Conservation (phyloP, 2,888 invertebrate genomes). For the Drosophila gaucha region DNA sequence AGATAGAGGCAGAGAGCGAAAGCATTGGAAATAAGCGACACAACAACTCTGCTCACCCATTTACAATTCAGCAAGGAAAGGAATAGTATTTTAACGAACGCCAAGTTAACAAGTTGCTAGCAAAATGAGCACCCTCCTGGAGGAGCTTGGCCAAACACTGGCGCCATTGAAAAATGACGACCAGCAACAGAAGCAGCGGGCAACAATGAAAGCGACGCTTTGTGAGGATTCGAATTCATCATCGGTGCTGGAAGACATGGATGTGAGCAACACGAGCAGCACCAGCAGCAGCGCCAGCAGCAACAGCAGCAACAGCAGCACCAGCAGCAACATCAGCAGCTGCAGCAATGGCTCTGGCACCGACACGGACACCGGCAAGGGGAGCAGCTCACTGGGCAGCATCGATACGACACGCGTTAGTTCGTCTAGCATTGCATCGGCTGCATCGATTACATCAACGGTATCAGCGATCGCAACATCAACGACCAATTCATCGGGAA, state of each 20-base stretch:
- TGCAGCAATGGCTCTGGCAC: constrained; percentile 56
- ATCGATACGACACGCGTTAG: constrained; percentile 63
- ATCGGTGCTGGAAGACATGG: constrained; percentile 58
- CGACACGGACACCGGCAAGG: constrained; percentile 66
- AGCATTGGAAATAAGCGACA: neutral
- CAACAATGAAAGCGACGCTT: constrained; percentile 31
- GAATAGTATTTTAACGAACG: constrained; percentile 7
- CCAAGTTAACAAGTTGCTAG: constrained; percentile 15
- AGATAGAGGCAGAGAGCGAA: neutral
- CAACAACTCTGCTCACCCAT: constrained; percentile 25
- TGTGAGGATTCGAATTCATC: constrained; percentile 58
- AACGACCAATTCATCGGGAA: constrained; percentile 49
- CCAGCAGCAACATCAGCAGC: constrained; percentile 43
- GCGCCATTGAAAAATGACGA: constrained; percentile 32
- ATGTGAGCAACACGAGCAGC: constrained; percentile 65
- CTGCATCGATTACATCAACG: constrained; percentile 58
- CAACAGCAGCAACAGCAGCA: constrained; percentile 42
- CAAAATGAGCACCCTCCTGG: constrained; percentile 51
- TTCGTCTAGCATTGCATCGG: constrained; percentile 63
- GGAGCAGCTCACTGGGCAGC: constrained; percentile 62
- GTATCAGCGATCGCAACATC: constrained; percentile 46
- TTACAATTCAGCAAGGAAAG: neutral
- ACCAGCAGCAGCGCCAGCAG: constrained; percentile 51
- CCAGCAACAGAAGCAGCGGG: constrained; percentile 19
- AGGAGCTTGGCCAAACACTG: constrained; percentile 53